Base-by-base conservation (phyloP, 2,888 invertebrate genomes). In the Netelia melanura region DNA sequence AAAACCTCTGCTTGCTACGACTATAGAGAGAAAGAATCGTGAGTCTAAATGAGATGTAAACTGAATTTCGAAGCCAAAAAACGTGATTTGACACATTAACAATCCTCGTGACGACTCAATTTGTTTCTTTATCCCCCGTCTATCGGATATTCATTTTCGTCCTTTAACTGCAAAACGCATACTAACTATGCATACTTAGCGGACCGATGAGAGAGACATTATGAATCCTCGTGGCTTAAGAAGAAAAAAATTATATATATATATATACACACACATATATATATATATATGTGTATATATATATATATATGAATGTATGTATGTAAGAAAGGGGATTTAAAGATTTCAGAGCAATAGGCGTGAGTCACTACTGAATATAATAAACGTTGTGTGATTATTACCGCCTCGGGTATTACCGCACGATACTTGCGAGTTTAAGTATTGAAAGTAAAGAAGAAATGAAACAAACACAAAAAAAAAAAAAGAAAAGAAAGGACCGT, bases 291-390 rank as follows among this genome's bases (percentile, higher is more conserved):
- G 23, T 23, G 44, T 21, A 21, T 21, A 1, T 21, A 21, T 21
- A 30, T 48, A 52, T 6, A 61, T 3, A 48, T 38, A 61, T 8
- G 21, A 21, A 48, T 38, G 52, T 25, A 38, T n/a, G 23, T 23
- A 58, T 11, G 43, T 3, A 61, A 76, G 30, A 65, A 52, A 21
- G 62, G 54, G 23, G 70, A 75, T 62, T 58, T 71, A 48, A 38
- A 62, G 38, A 62, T 82, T 79, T 80, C 68, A 67, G 71, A 80
- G 83, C 78, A 76, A 85, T 76, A 83, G 85, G 23, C 68, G 64
- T 61, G 79, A 75, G 76, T 84, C 74, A 79, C 82, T 82, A 79
- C 58, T 64, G 81, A 76, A 30, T 54, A 64, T 71, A 75, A 68
- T 58, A 23, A 58, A 65, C 56, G 25, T 70, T 76, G 61, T 77